Evolutionary conservation across 30 jellyfish, hydroid and myxozoan genomes (phyloP).

Genomic region (Aurelia aurita): DNA sequence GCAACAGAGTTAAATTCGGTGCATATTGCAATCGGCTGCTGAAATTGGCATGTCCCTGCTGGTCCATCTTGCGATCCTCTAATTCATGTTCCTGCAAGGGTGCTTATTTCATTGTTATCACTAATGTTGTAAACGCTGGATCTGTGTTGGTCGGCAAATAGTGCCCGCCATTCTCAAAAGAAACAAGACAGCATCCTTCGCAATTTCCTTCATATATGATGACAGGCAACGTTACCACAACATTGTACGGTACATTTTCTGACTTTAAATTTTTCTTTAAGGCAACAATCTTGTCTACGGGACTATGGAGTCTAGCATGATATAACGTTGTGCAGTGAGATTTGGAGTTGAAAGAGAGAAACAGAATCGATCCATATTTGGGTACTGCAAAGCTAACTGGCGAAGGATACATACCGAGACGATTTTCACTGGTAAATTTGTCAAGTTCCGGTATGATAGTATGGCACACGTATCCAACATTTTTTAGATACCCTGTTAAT

Average conservation of each 20-base stretch:
- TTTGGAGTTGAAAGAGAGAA: slow-evolving; percentile 17
- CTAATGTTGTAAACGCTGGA: slow-evolving; percentile 19
- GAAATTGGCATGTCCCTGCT: slow-evolving; percentile 29
- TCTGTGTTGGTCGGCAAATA: slow-evolving; percentile 30
- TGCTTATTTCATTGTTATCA: slow-evolving; percentile 11
- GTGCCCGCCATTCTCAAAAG: slow-evolving; percentile 31
- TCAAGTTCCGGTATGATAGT: slow-evolving; percentile 47
- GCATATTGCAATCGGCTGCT: slow-evolving; percentile 24
- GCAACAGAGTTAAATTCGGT: slow-evolving; percentile 19
- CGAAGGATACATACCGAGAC: slow-evolving; percentile 30
- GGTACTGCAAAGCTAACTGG: slow-evolving; percentile 36
- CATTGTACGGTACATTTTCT: slow-evolving; percentile 3
- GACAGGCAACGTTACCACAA: neutral
- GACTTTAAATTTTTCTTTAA: slow-evolving; percentile 10
- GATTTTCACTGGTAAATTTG: slow-evolving; percentile 24
- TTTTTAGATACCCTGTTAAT: neutral
- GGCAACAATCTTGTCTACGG: slow-evolving; percentile 18
- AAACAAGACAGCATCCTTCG: slow-evolving; percentile 23
- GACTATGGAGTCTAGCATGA: slow-evolving; percentile 29
- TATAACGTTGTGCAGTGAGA: slow-evolving; percentile 5
- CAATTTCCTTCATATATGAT: slow-evolving; percentile 20
- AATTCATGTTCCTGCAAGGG: slow-evolving; percentile 17
- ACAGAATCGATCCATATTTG: slow-evolving; percentile 16
- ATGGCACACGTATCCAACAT: slow-evolving; percentile 15
- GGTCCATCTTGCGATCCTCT: slow-evolving; percentile 36